Percentiles rank a stretch among this genome's conserved stretches.
Conservation (phyloP, 2,797 vertebrate genomes). For the Pygocentrus nattereri region DNA sequence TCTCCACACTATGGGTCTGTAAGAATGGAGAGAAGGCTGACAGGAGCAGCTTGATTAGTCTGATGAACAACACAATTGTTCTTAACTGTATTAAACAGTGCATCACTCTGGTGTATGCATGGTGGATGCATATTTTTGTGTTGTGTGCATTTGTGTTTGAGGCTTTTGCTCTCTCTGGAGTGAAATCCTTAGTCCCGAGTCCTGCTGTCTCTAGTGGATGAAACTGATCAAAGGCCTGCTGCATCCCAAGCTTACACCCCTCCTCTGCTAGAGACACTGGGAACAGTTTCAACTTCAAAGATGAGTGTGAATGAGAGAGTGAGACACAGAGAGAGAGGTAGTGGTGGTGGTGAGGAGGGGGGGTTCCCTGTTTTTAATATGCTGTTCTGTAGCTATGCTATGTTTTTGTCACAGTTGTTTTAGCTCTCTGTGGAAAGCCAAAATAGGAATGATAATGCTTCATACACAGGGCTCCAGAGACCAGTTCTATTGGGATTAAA, state of each 20-base stretch:
- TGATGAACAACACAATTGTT: not conserved
- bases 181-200: conserved; percentile 4
- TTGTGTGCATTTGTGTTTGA: not conserved
- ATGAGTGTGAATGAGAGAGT: conserved; percentile 14
- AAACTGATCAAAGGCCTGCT: conserved; percentile 25
- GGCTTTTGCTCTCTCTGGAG: conserved; percentile 1
- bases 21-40: not conserved
- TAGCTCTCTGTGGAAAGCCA: conserved; percentile 38
- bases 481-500: conserved; percentile 39
- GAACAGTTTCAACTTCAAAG: conserved; percentile 23
- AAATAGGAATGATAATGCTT: conserved; percentile 48
- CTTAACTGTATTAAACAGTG: too few relatives aligned
- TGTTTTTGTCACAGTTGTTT: conserved; percentile 32
- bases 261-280: not conserved
- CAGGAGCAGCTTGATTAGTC: not conserved
- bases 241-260: not conserved
- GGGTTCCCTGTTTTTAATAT: conserved; percentile 24
- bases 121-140: not conserved
- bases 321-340: not conserved
- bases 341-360: not conserved
- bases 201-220: conserved; percentile 23
- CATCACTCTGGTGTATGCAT: not conserved
- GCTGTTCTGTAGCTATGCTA: conserved; percentile 21
- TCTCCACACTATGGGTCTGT: not conserved
- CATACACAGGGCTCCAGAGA: conserved; percentile 45